Evolutionary conservation across 2,888 invertebrate species (phyloP), one percentile per base, ranked within the genome.

Genomic region (Platypus cylindrus): DNA sequence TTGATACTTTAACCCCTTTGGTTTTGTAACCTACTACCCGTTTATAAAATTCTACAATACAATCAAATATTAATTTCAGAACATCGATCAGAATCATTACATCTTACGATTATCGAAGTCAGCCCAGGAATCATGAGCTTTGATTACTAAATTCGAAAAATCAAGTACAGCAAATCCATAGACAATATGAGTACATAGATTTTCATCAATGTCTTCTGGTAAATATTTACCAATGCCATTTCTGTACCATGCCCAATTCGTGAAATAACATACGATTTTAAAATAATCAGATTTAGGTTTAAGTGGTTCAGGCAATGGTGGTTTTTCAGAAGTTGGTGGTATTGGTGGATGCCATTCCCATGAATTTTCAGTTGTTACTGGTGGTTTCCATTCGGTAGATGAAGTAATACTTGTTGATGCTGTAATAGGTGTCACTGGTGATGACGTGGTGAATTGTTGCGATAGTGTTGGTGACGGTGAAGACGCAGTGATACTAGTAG

Each of bases 81-180:
- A n/a, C n/a, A 15, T 11, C 9, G 23, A 5, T 22, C 1, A 15
- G 9, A 23, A 7, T n/a, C 12, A 27, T 16, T 37, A 59, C 75
- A n/a, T n/a, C n/a, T 68, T 65, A 81, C 81, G 75, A 54, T 89
- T 87, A 49, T 90, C 87, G 52, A 78, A 76, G 57, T 89, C 89
- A 1, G 87, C 84, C 87, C 89, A 89, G 3, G 85, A 79, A 55
- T 90, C 90, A 53, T 87, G 87, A 0, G 87, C 80, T 50, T 75
- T 78, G 36, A 84, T 74, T 11, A 77, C 72, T 3, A 87, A 67
- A 28, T 82, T 78, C 9, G 83, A 80, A 45, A 75, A 76, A 50
- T 89, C 84, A 31, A 93, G 63, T n/a, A 89, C 87, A 0, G 90
- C 91, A 52, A 93, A 93, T 8, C 91, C 91, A 54, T 91, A 93